Evolutionary conservation across 2,888 invertebrate genomes (phyloP).

Genomic region (Phlogophora meticulosa): DNA sequence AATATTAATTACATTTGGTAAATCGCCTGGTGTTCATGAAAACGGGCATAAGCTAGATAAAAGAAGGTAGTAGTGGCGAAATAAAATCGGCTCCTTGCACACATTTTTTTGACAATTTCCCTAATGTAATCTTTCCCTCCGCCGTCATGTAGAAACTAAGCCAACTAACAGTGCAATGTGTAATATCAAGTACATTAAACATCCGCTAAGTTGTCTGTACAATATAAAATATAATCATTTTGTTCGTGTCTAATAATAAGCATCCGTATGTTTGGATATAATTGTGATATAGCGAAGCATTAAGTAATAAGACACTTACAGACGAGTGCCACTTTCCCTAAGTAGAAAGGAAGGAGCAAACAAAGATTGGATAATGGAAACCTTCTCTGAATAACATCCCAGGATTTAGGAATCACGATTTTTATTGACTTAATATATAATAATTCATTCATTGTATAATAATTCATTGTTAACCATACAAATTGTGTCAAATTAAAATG

Average conservation of each 20-base stretch:
- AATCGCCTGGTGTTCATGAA: too few species aligned
- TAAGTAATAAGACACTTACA: background rate
- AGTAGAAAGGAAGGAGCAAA: background rate
- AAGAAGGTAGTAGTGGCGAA: background rate
- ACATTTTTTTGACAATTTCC: background rate
- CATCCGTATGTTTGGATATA: conserved; percentile 36
- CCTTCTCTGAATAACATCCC: too few species aligned
- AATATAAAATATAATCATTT: conserved; percentile 44
- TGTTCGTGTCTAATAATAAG: conserved; percentile 45
- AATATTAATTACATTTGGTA: too few species aligned
- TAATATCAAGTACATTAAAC: conserved; percentile 18
- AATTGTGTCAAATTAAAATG: too few species aligned
- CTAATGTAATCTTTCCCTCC: background rate
- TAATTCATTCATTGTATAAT: too few species aligned
- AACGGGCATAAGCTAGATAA: background rate
- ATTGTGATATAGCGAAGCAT: conserved; percentile 24
- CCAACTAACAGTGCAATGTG: conserved; percentile 9
- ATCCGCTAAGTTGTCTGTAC: conserved; percentile 37
- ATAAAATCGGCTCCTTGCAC: conserved; percentile 1
- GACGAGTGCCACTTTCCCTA: background rate
- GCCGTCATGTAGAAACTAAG: background rate
- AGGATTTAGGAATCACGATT: too few species aligned
- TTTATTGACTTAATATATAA: too few species aligned
- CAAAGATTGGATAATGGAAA: too few species aligned
- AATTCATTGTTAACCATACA: too few species aligned